Percentiles rank a stretch among this genome's conserved stretches.
Evolutionary conservation across 1,140 invertebrate genomes (phyloP).

Genomic region (Drosophila repleta): DNA sequence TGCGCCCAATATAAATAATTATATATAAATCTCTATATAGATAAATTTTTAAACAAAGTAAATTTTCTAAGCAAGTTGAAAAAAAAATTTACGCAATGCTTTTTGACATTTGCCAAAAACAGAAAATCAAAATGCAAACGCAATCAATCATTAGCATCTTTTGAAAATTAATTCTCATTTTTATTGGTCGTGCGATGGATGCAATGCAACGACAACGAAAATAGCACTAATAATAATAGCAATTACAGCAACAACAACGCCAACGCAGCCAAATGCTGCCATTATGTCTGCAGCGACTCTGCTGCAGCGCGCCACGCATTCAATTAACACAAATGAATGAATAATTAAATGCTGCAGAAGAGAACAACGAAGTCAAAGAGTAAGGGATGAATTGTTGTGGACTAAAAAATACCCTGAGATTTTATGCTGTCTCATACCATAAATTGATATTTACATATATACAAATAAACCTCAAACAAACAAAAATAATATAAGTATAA

Average conservation of each 20-base stretch:
- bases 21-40: neutral
- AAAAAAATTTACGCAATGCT: conserved; percentile 57
- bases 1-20: conserved; percentile 9
- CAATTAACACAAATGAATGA: conserved; percentile 75
- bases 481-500: too few species aligned
- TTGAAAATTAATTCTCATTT: conserved; percentile 65
- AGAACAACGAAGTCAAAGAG: neutral
- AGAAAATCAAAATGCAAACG: conserved; percentile 58
- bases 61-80: conserved; percentile 23
- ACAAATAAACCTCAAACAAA: too few species aligned
- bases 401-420: conserved; percentile 2
- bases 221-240: conserved; percentile 2
- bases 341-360: conserved; percentile 58
- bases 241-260: conserved; percentile 23
- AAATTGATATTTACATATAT: too few species aligned
- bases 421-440: too few species aligned
- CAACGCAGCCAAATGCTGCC: conserved; percentile 62
- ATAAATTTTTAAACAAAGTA: conserved; percentile 5
- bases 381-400: neutral
- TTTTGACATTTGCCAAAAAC: conserved; percentile 63
- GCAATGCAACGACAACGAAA: conserved; percentile 16
- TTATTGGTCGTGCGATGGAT: conserved; percentile 43
- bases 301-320: conserved; percentile 69
- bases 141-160: conserved; percentile 74
- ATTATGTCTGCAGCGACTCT: conserved; percentile 67